A percentile compares a stretch with the other conserved stretches of the same genome.
Conservation (phyloP, 2,888 invertebrate genomes). For the Pteria penguin region DNA sequence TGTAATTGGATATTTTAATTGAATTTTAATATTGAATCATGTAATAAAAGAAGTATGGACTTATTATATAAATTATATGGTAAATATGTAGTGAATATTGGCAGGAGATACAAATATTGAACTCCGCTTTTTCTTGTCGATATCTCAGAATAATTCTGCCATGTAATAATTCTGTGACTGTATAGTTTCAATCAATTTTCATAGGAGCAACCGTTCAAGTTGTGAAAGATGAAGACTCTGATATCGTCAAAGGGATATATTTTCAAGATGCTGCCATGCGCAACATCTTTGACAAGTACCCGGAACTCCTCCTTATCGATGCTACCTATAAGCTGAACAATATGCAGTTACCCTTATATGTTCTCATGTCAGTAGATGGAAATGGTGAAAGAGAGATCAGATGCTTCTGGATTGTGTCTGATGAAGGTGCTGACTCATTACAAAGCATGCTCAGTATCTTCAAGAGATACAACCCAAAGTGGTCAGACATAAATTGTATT, state of each 20-base stretch:
- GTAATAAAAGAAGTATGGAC: too few relatives aligned
- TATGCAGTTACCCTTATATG: conserved; percentile 41
- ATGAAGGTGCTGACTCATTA: conserved; percentile 37
- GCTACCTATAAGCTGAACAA: conserved; percentile 47
- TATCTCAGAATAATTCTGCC: too few relatives aligned
- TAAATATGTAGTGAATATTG: too few relatives aligned
- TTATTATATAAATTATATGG: too few relatives aligned
- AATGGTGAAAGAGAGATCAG: conserved; percentile 50
- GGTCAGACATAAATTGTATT: conserved; percentile 19
- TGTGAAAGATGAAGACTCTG: background rate
- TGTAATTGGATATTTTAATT: too few relatives aligned
- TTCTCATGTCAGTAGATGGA: conserved; percentile 37
- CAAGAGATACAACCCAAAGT: conserved; percentile 21
- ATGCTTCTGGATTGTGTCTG: conserved; percentile 39
- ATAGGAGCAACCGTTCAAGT: background rate
- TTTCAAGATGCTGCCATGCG: conserved; percentile 38
- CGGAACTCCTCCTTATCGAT: conserved; percentile 39
- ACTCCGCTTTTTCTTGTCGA: too few relatives aligned
- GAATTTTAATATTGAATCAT: too few relatives aligned
- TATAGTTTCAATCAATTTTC: too few relatives aligned
- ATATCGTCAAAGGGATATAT: conserved; percentile 26
- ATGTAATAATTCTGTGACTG: too few relatives aligned
- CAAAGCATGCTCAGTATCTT: conserved; percentile 35
- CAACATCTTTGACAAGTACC: conserved; percentile 24
- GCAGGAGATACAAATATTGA: too few relatives aligned